Evolutionary conservation across 2,888 invertebrate genomes (phyloP), one percentile per base, ranked within the genome.

Genomic region (Dolichopus griseipennis): DNA sequence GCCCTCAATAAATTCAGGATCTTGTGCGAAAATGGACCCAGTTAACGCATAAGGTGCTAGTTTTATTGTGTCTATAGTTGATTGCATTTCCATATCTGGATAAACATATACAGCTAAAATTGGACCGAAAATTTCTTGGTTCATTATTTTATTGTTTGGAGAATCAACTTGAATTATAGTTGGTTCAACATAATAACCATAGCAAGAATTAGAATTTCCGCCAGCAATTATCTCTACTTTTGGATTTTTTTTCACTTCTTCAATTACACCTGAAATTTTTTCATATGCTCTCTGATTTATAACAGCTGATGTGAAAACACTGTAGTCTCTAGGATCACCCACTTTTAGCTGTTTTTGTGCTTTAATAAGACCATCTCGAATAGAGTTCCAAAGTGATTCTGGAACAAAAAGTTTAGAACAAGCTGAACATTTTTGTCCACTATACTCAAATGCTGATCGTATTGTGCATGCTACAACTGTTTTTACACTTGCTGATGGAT

Each of bases 391-490:
- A 66, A 96, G 79, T 5, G 95, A 95, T 78, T 90, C 87, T 1
- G 99, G 97, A 66, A 97, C 90, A 82, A 97, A 99, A 84, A 97
- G 88, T 76, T 99, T 87, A n/a, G 97, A 95, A 79, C 96, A 96
- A 0, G 99, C 99, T 2, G 97, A 98, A 82, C 99, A 99, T 81
- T 99, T 99, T 79, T 99, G 99, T 1, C 98, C 98, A 76, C 90
- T 91, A 81, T 89, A 99, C 83, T 99, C 99, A 81, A 97, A 99
- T 1, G 97, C 90, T 64, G 96, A 91, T 70, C 93, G 87, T 72
- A 97, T 91, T 0, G 97, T 95, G 34, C 88, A 87, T 41, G 88
- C 87, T 1, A 95, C 88, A 4, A 97, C 97, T 10, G 90, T 86
- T 22, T 88, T 84, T 0, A 90, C 83, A 81, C 98, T 91, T 15